These are phyloP conservation scores for Germaria angustata DNA, from an alignment of 2,888 invertebrate genomes.

Conservation along the genomic window DNA sequence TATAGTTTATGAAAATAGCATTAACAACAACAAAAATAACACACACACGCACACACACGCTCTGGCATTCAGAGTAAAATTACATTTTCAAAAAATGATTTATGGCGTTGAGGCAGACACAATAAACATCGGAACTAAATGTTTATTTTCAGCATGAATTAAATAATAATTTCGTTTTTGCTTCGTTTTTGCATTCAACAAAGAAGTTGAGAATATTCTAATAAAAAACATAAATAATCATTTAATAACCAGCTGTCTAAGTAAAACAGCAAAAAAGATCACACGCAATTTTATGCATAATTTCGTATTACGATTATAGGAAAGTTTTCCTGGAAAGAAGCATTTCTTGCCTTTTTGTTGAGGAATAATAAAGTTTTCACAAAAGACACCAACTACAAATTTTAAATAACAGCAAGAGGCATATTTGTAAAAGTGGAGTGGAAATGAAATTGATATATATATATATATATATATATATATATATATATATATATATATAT, in stretches of 20 bases:
- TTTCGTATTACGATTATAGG: background rate
- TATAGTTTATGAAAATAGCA: conserved; percentile 19
- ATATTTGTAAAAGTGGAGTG: too few relatives aligned
- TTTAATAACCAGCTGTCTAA: conserved; percentile 32
- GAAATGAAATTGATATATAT: too few relatives aligned
- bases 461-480: too few relatives aligned
- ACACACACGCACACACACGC: conserved; percentile 15
- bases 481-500: too few relatives aligned
- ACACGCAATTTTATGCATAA: conserved; percentile 42
- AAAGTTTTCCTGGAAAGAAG: background rate
- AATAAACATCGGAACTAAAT: conserved; percentile 53
- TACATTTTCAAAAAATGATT: conserved; percentile 42
- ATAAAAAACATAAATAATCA: conserved; percentile 46
- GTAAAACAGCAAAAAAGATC: conserved; percentile 7
- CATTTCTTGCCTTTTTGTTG: background rate
- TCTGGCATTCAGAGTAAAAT: conserved; percentile 32
- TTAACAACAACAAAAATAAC: too few relatives aligned
- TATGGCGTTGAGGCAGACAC: conserved; percentile 44
- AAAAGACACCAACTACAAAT: too few relatives aligned
- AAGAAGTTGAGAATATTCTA: conserved; percentile 26
- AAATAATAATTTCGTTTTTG: conserved; percentile 32
- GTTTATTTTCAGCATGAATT: conserved; percentile 51
- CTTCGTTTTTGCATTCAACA: background rate
- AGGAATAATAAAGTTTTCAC: background rate
- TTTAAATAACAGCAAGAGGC: too few relatives aligned